These are phyloP conservation scores for Scaptomyza montana DNA, from an alignment of 1,140 invertebrate species.

Conservation along the genomic window DNA sequence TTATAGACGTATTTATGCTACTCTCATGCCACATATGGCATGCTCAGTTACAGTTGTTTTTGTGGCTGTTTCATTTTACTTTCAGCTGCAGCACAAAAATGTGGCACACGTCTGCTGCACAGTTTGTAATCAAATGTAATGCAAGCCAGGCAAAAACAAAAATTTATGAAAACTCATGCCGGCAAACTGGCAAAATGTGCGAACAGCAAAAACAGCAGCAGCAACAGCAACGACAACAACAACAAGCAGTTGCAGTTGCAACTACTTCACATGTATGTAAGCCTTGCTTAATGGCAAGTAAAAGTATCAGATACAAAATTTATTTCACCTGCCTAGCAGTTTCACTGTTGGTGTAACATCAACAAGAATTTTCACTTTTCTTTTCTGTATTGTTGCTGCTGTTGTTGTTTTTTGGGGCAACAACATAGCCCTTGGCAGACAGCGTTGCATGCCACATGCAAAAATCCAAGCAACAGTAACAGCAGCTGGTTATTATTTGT, in stretches of 20 bases:
- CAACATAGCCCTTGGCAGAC: slow-evolving; percentile 36
- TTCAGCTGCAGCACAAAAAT: slow-evolving; percentile 62
- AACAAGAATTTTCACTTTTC: slow-evolving; percentile 78
- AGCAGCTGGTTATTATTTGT: slow-evolving; percentile 58
- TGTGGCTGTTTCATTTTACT: slow-evolving; percentile 63
- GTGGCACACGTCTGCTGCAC: slow-evolving; percentile 75
- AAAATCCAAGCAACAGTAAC: slow-evolving; percentile 1
- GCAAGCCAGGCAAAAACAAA: slow-evolving; percentile 38
- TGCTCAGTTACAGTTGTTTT: slow-evolving; percentile 58
- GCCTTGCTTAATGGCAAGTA: slow-evolving; percentile 49
- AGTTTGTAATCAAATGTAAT: slow-evolving; percentile 74
- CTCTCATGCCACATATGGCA: slow-evolving; percentile 43
- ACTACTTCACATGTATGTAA: slow-evolving; percentile 8
- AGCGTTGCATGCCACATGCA: slow-evolving; percentile 66
- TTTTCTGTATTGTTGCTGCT: slow-evolving; percentile 18
- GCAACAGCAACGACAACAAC: background rate
- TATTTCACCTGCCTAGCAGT: slow-evolving; percentile 40
- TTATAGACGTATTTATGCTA: slow-evolving; percentile 68
- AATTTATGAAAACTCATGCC: slow-evolving; percentile 53
- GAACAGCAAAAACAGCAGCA: slow-evolving; percentile 2
- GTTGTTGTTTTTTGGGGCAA: slow-evolving; percentile 1
- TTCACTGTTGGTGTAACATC: slow-evolving; percentile 25
- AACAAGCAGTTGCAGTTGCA: no score
- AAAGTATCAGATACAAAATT: slow-evolving; percentile 46
- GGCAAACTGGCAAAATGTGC: slow-evolving; percentile 21